Evolutionary conservation across 2,113 vertebrate species (phyloP), one percentile per base, ranked within the genome.

Genomic region (Malurus cyaneus): DNA sequence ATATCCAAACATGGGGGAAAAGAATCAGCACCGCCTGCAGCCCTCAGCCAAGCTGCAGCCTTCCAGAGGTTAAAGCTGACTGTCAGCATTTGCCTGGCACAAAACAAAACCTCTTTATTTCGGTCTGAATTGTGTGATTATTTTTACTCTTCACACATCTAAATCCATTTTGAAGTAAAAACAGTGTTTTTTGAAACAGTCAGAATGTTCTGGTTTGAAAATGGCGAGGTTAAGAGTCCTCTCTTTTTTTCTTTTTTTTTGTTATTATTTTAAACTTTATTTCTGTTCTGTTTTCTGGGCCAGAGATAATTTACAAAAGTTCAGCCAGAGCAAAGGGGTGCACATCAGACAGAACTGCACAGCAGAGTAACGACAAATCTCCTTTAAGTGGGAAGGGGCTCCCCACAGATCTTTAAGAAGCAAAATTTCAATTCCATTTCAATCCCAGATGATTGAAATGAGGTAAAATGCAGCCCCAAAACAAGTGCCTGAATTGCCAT

Each of bases 21-120:
- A 59, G 80, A 94, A 92, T 34, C 84, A 73, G 64, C 59, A 41
- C 18, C 87, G 87, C 60, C 57, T 31, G 42, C 84, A 89, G 50
- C 50, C 80, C 54, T 36, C 64, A 56, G 79, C 41, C 76, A 20
- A 64, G 16, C 60, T 66, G 41, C 36, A 19, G 65, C 56, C 52
- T 88, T 65, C 6, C 1, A 4, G 36, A 91, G 78, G 93, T 91
- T 74, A 81, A 87, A 85, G 66, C 89, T 70, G 82, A 21, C 53
- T 46, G 42, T 66, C 88, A 74, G 65, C 39, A 23, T 87, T 57
- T 66, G 79, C 79, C 86, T 79, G 65, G 34, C 4, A 7, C 85
- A 61, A 79, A 85, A 81, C 84, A 96, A 92, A 87, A 28, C 86
- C 86, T 87, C 77, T 94, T 79, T 61, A 91, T 56, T 89, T 39